phyloP scores from a whole-genome alignment of 2,888 invertebrate species.

The Campopleginae sp. region DNA sequence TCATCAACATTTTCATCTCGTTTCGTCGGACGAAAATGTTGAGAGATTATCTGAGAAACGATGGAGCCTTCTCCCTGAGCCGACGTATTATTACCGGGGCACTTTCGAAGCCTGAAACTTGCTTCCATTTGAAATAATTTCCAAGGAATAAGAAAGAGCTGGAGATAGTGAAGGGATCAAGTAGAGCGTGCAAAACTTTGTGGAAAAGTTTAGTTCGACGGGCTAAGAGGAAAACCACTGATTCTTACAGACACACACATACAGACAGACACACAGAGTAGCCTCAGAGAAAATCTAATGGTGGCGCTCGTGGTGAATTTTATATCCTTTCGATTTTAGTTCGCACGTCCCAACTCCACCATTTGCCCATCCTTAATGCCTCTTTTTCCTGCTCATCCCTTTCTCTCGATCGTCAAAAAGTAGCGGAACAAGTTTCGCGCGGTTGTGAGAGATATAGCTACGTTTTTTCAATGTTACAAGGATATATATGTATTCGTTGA shows the following conservation, averaged over 20 bases:
- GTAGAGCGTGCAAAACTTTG: conserved; percentile 35
- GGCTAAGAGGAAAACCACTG: conserved; percentile 36
- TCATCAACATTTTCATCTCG: conserved; percentile 11
- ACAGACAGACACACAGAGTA: neutral
- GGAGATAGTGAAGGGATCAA: conserved; percentile 21
- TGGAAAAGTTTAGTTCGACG: conserved; percentile 54
- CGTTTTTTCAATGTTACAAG: conserved; percentile 9
- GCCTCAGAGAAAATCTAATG: conserved; percentile 47
- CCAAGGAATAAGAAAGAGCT: conserved; percentile 19
- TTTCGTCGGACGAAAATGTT: conserved; percentile 29
- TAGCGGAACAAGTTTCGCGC: conserved; percentile 6
- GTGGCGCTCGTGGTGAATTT: conserved; percentile 39
- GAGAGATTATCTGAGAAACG: conserved; percentile 47
- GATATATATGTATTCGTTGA: conserved; percentile 2
- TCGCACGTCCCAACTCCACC: conserved; percentile 28
- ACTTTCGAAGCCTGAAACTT: conserved; percentile 46
- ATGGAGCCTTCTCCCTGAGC: conserved; percentile 36
- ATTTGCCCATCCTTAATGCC: conserved; percentile 37
- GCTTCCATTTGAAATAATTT: conserved; percentile 57
- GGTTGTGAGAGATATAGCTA: neutral
- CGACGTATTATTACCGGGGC: conserved; percentile 32
- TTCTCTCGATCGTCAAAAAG: conserved; percentile 1
- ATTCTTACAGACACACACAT: neutral
- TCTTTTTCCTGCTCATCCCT: conserved; percentile 14
- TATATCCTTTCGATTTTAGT: conserved; percentile 37